A percentile compares a stretch with the other conserved stretches of the same genome.
These are phyloP conservation scores for Hippocampus abdominalis DNA, from an alignment of 2,113 vertebrate species.

Conservation along the genomic window DNA sequence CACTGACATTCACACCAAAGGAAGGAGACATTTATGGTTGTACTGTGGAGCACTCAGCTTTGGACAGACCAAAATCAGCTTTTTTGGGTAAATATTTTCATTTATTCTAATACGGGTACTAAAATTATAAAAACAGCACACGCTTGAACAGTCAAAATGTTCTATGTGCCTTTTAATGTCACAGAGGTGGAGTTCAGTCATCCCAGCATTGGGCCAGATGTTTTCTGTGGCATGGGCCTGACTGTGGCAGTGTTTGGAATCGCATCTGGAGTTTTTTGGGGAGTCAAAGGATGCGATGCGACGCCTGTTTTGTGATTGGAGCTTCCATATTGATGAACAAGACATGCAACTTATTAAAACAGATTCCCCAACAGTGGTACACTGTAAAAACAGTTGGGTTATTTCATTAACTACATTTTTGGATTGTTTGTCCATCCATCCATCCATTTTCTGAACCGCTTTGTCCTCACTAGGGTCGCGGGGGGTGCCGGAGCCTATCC, in stretches of 20 bases:
- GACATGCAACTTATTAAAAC: no score
- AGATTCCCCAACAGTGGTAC: no score
- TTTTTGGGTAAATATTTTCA: slow-evolving; percentile 39
- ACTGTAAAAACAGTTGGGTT: no score
- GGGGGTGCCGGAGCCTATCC: no score
- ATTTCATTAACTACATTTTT: no score
- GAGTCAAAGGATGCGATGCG: slow-evolving; percentile 19
- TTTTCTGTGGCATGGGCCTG: slow-evolving; percentile 47
- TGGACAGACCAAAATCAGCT: slow-evolving; percentile 33
- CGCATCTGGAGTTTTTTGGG: slow-evolving; percentile 36
- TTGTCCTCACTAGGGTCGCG: no score
- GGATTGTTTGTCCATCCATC: no score
- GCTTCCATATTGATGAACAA: neutral
- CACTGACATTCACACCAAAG: slow-evolving; percentile 36
- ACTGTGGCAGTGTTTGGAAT: slow-evolving; percentile 33
- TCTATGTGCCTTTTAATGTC: neutral
- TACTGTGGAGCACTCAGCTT: slow-evolving; percentile 44
- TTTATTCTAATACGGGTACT: no score
- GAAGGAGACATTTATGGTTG: slow-evolving; percentile 50
- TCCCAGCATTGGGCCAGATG: slow-evolving; percentile 12
- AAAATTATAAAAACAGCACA: slow-evolving; percentile 2
- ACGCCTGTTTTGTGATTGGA: neutral
- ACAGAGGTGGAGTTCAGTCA: slow-evolving; percentile 30
- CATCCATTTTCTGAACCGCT: no score
- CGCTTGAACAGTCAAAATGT: neutral